These are phyloP conservation scores for Callimorpha dominula DNA, from an alignment of 2,888 invertebrate species.

Conservation along the genomic window DNA sequence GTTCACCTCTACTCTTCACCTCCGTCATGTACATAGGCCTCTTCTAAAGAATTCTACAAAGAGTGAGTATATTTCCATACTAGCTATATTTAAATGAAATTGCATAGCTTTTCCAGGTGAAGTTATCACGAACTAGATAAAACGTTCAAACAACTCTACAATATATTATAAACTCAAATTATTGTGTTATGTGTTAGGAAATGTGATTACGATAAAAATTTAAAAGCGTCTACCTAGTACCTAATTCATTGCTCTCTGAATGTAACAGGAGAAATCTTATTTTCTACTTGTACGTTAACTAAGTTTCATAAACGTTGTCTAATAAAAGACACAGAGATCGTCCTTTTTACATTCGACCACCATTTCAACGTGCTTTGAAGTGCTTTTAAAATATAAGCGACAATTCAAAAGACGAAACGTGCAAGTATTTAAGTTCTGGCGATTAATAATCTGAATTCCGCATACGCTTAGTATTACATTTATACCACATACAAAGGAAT, in stretches of 20 bases:
- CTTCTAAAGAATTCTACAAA: too few species aligned
- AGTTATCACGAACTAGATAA: neutral
- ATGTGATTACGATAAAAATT: neutral
- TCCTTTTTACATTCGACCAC: neutral
- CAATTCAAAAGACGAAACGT: constrained; percentile 37
- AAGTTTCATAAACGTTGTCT: neutral
- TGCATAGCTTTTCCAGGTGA: neutral
- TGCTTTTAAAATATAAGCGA: neutral
- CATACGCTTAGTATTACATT: constrained; percentile 8
- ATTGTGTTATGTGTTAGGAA: neutral
- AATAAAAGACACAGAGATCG: neutral
- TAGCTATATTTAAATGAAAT: neutral
- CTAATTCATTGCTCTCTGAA: neutral
- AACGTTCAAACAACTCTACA: too few species aligned
- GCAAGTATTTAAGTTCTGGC: constrained; percentile 36
- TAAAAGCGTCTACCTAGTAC: neutral
- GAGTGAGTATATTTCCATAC: neutral
- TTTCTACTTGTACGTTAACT: neutral
- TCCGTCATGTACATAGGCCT: too few species aligned
- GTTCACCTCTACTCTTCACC: too few species aligned
- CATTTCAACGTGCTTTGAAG: neutral
- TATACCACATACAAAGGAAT: constrained; percentile 15
- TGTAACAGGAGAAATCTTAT: neutral
- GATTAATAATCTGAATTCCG: constrained; percentile 34
- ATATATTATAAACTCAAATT: neutral